A percentile compares a stretch with the other conserved stretches of the same genome.
Evolutionary conservation across 1,140 invertebrate species (phyloP).

Genomic region (Hylaeus anthracinus): DNA sequence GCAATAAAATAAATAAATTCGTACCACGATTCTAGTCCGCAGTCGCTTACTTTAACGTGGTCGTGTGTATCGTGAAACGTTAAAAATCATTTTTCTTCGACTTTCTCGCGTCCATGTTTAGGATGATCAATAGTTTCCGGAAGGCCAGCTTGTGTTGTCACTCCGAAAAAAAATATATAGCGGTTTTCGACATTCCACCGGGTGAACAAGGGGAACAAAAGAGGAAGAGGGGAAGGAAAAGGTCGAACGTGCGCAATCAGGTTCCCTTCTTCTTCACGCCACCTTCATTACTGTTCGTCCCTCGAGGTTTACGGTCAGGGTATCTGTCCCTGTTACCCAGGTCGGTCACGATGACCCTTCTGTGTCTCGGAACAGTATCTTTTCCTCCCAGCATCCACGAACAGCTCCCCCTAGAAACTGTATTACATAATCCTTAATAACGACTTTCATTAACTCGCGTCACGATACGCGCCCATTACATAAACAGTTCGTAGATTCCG

Average conservation of each 20-base stretch:
- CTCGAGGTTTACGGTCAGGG: constrained; percentile 37
- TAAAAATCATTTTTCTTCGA: neutral
- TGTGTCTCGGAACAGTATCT: neutral
- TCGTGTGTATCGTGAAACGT: too few species aligned
- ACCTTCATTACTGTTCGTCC: constrained; percentile 46
- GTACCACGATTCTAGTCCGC: too few species aligned
- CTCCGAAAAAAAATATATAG: constrained; percentile 23
- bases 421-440: constrained; percentile 37
- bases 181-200: constrained; percentile 43
- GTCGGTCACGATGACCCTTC: constrained; percentile 44
- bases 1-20: too few species aligned
- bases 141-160: constrained; percentile 4
- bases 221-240: constrained; percentile 23
- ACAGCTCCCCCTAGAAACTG: neutral
- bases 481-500: constrained; percentile 20
- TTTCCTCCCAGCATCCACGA: neutral
- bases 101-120: neutral
- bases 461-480: constrained; percentile 26
- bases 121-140: neutral
- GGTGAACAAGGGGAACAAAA: neutral
- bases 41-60: too few species aligned
- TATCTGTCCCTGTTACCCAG: constrained; percentile 43
- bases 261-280: constrained; percentile 51
- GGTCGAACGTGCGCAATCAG: constrained; percentile 52
- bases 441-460: constrained; percentile 42